Conservation (phyloP, 2,797 vertebrate species). For the Poecilia gillii region DNA sequence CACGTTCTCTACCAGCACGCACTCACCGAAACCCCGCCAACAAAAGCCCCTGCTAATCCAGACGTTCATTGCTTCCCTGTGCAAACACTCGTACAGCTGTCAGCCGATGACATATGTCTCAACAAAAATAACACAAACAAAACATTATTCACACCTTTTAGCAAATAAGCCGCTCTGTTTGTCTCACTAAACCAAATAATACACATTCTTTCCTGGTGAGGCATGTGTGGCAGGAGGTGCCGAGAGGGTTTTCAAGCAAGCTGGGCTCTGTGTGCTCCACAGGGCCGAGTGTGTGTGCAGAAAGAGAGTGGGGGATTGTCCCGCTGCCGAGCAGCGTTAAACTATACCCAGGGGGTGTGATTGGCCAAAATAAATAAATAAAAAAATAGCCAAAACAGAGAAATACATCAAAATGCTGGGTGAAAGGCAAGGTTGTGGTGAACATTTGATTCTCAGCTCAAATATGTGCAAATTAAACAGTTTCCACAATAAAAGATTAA, state of each 20-base stretch:
- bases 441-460: neutral
- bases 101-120: constrained; percentile 25
- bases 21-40: constrained; percentile 29
- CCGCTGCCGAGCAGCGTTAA: constrained; percentile 70
- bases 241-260: constrained; percentile 61
- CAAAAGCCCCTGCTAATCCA: constrained; percentile 43
- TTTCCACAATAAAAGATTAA: neutral
- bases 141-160: constrained; percentile 27
- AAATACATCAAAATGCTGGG: constrained; percentile 26
- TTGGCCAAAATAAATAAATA: constrained; percentile 69
- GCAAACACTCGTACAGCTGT: constrained; percentile 30
- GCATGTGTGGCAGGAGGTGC: constrained; percentile 45
- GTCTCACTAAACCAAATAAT: constrained; percentile 45
- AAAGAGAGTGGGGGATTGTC: constrained; percentile 45
- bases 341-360: constrained; percentile 83
- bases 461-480: neutral
- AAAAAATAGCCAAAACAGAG: constrained; percentile 20
- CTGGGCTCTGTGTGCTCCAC: constrained; percentile 55
- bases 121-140: constrained; percentile 14
- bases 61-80: constrained; percentile 36
- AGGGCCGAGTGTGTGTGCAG: constrained; percentile 26
- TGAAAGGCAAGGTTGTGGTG: constrained; percentile 1
- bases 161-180: constrained; percentile 46
- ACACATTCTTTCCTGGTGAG: constrained; percentile 72
- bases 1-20: constrained; percentile 46